These are phyloP conservation scores for Phylloscopus trochiloides DNA, from an alignment of 2,113 vertebrate species.

Conservation along the genomic window DNA sequence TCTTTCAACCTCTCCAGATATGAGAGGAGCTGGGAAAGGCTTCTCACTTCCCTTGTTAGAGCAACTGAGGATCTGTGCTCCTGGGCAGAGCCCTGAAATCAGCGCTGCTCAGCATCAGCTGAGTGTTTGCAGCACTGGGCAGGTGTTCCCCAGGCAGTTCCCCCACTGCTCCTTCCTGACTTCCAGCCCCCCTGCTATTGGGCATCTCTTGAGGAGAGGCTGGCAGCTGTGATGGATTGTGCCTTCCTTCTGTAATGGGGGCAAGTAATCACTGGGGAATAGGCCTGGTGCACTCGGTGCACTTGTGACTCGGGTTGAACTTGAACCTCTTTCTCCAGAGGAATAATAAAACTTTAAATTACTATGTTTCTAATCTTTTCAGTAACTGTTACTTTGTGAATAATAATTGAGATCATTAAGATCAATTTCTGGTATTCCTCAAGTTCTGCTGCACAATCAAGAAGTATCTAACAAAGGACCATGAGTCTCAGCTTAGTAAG, in stretches of 20 bases:
- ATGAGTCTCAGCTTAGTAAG: neutral
- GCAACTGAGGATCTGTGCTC: fast-evolving
- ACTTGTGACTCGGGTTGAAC: conserved; percentile 40
- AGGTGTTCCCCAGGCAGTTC: neutral
- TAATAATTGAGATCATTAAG: neutral
- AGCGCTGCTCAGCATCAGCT: neutral
- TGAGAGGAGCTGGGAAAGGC: neutral
- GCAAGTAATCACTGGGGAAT: neutral
- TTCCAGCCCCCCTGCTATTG: neutral
- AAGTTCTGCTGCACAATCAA: neutral
- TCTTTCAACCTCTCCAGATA: neutral
- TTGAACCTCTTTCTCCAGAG: conserved; percentile 13
- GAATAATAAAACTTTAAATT: neutral
- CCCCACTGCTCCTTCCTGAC: conserved; percentile 18
- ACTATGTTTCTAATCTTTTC: neutral
- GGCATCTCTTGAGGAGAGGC: conserved; percentile 39
- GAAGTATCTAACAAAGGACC: neutral
- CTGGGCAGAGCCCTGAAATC: neutral
- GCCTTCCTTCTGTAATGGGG: conserved; percentile 20
- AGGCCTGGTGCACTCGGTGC: conserved; percentile 38
- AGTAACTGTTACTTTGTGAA: neutral
- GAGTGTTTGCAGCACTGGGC: neutral
- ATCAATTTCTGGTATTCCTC: neutral
- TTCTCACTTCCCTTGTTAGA: neutral
- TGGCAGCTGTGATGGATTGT: conserved; percentile 72